Evolutionary conservation across 2,888 invertebrate genomes (phyloP), one percentile per base, ranked within the genome.

Genomic region (Ectropis crepuscularia): DNA sequence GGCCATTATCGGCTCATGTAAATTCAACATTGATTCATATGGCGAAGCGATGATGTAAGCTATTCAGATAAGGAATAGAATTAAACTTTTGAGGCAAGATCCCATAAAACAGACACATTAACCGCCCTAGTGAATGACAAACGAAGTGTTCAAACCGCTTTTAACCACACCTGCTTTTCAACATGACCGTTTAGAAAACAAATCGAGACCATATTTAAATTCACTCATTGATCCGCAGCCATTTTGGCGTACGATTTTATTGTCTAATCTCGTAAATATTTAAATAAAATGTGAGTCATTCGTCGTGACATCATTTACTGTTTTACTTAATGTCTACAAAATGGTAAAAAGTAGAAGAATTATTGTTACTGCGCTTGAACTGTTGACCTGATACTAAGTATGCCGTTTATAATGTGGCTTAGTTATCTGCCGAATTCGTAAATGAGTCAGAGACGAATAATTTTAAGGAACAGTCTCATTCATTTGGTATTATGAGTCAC

Each of bases 321-420:
- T 88, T 89, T 89, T 84, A 87, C 78, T 82, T 78, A 83, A 85
- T 82, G 77, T 81, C 81, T 83, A 82, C 80, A 82, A 84, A 87
- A 85, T 86, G 79, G 86, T 86, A 83, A 88, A 86, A 87, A 82
- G 80, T 85, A 72, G 78, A 87, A 87, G 87, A 90, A 86, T 85
- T 90, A 90, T 89, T 85, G 82, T 80, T 83, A 87, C 82, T 86
- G 85, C 79, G 83, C 82, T 84, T 90, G 92, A 92, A 90, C 92
- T 85, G 66, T 78, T 91, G 91, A 91, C 92, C 92, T 81, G 79
- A 77, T 77, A 81, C 79, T 82, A 85, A 81, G 80, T 82, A 83
- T 70, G 82, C 75, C 85, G 74, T 78, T 79, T 81, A 75, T 81
- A 76, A 77, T 73, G 77, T 78, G 76, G 72, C 77, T 84, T 80